Evolutionary conservation across 2,797 vertebrate genomes (phyloP).

Genomic region (Meda fulgida): DNA sequence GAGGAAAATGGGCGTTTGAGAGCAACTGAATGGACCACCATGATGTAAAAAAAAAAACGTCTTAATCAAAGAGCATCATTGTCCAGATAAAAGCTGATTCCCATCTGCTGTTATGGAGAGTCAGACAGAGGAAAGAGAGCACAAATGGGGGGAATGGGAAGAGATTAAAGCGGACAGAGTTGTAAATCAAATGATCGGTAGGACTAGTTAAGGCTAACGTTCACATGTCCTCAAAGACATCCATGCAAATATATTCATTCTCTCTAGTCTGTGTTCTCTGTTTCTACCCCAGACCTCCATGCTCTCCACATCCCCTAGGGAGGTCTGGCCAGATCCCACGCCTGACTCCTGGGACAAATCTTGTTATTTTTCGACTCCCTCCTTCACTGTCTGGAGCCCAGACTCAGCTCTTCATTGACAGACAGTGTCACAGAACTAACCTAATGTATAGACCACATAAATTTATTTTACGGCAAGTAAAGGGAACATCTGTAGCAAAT

Average conservation of each 20-base stretch:
- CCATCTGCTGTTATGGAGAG: slow-evolving; percentile 65
- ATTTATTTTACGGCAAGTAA: neutral
- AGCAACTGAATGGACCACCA: slow-evolving; percentile 66
- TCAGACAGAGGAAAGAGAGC: slow-evolving; percentile 23
- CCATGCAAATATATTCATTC: slow-evolving; percentile 48
- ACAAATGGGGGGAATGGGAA: slow-evolving; percentile 10
- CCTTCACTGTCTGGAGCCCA: slow-evolving; percentile 34
- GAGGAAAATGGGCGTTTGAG: slow-evolving; percentile 45
- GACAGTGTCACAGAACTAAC: slow-evolving; percentile 9
- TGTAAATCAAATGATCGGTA: slow-evolving; percentile 70
- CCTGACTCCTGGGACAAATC: slow-evolving; percentile 68
- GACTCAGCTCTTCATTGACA: slow-evolving; percentile 29
- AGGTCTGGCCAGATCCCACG: slow-evolving; percentile 57
- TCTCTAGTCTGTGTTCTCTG: slow-evolving; percentile 64
- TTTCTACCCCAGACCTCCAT: slow-evolving; percentile 60
- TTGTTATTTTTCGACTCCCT: slow-evolving; percentile 51
- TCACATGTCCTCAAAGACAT: slow-evolving; percentile 35
- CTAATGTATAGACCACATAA: slow-evolving; percentile 23
- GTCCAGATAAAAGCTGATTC: slow-evolving; percentile 68
- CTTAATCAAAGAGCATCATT: slow-evolving; percentile 71
- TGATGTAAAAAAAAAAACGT: slow-evolving; percentile 62
- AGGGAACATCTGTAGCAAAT: slow-evolving; percentile 13
- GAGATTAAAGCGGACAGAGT: slow-evolving; percentile 61
- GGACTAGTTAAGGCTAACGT: slow-evolving; percentile 53
- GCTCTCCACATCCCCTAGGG: slow-evolving; percentile 66